Evolutionary conservation across 2,888 invertebrate genomes (phyloP).

Genomic region (Anthophora plumipes): DNA sequence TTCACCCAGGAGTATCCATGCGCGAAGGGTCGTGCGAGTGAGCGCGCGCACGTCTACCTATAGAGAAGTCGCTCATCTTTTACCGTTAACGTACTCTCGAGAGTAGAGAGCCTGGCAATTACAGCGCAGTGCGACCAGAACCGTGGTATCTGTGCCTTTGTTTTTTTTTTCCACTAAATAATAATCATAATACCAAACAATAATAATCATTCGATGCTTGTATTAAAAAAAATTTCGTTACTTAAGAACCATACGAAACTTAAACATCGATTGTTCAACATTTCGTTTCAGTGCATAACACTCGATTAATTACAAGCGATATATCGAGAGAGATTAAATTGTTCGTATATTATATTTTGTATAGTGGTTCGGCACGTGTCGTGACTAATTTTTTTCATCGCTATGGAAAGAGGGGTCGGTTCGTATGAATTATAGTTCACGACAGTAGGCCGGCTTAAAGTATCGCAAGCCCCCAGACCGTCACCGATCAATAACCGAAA

Average conservation of each 20-base stretch:
- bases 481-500: slow-evolving; percentile 72
- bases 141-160: slow-evolving; percentile 50
- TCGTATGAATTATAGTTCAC: slow-evolving; percentile 63
- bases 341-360: not conserved
- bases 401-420: slow-evolving; percentile 15
- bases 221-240: not conserved
- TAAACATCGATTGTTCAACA: not conserved
- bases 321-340: not conserved
- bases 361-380: not conserved
- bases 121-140: slow-evolving; percentile 48
- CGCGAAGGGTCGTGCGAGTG: slow-evolving; percentile 32
- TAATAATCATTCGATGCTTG: slow-evolving; percentile 7
- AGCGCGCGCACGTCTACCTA: slow-evolving; percentile 35
- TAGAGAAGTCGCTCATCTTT: slow-evolving; percentile 19
- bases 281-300: not conserved
- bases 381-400: slow-evolving; percentile 15
- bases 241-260: not conserved
- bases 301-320: not conserved
- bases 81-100: slow-evolving; percentile 25
- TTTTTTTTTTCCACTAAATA: slow-evolving; percentile 28
- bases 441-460: slow-evolving; percentile 44
- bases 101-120: slow-evolving; percentile 44
- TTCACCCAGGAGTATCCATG: slow-evolving; percentile 38
- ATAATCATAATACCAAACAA: slow-evolving; percentile 23
- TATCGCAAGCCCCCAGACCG: slow-evolving; percentile 33